Percentiles rank a stretch among this genome's conserved stretches.
phyloP scores from a whole-genome alignment of 2,888 invertebrate genomes.

The Hetaerina titia region DNA sequence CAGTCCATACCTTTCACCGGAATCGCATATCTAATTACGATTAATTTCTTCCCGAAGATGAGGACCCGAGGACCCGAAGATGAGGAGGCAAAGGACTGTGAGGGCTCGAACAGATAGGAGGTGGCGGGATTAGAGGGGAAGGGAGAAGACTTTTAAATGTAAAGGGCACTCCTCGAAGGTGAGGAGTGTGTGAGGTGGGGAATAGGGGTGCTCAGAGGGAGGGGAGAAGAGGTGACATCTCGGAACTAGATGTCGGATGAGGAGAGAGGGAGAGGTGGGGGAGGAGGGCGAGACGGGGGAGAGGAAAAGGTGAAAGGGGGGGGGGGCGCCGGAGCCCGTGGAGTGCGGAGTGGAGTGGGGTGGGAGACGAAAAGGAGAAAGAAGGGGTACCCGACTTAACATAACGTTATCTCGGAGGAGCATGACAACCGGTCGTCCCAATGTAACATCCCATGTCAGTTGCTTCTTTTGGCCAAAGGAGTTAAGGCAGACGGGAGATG shows the following conservation, averaged over 20 bases:
- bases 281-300: neutral
- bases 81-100: neutral
- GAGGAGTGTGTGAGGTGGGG: neutral
- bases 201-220: neutral
- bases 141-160: neutral
- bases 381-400: slow-evolving; percentile 19
- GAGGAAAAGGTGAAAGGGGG: neutral
- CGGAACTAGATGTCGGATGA: neutral
- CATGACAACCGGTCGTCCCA: slow-evolving; percentile 61
- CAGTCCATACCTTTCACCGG: neutral
- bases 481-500: slow-evolving; percentile 46
- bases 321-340: neutral
- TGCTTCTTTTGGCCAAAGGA: slow-evolving; percentile 52
- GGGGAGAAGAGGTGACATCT: neutral
- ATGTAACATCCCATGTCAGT: slow-evolving; percentile 58
- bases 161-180: neutral
- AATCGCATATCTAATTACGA: neutral
- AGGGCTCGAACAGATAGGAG: neutral
- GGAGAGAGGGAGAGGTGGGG: neutral
- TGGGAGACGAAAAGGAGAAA: neutral
- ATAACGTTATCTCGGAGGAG: slow-evolving; percentile 58
- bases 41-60: neutral
- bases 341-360: neutral
- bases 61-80: neutral
- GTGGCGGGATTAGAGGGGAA: neutral